Percentiles rank a stretch among this genome's conserved stretches.
Conservation (phyloP, 1,140 invertebrate genomes). For the Philopotamus ludificatus region DNA sequence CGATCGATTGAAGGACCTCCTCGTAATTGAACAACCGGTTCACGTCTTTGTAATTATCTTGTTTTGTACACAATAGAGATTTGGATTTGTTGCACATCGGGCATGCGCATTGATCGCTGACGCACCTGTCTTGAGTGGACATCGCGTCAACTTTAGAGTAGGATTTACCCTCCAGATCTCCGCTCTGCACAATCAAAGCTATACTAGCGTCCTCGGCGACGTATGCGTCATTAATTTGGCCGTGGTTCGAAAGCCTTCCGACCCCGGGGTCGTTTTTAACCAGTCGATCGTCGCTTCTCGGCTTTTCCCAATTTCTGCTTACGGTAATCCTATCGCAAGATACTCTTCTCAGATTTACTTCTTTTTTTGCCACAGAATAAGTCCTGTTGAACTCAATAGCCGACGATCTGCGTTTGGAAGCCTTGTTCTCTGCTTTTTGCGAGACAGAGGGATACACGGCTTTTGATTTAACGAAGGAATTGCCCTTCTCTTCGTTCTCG, state of each 20-base stretch:
- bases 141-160: too few species aligned
- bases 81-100: background rate
- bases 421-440: constrained; percentile 10
- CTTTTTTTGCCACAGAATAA: constrained; percentile 13
- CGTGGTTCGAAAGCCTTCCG: background rate
- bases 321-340: constrained; percentile 20
- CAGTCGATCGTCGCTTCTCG: constrained; percentile 12
- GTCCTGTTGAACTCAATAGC: constrained; percentile 31
- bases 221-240: background rate
- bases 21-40: constrained; percentile 26
- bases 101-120: too few species aligned
- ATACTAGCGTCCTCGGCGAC: too few species aligned
- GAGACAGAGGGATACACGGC: background rate
- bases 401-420: constrained; percentile 29
- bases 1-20: constrained; percentile 19
- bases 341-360: constrained; percentile 17
- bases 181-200: too few species aligned
- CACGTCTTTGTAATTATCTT: background rate
- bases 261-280: background rate
- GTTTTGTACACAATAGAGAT: background rate
- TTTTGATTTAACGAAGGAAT: constrained; percentile 35
- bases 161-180: too few species aligned
- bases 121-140: too few species aligned
- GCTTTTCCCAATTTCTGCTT: constrained; percentile 1
- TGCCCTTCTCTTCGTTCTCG: constrained; percentile 49